Conservation (phyloP, 2,797 vertebrate genomes). For the Macroramphosus scolopax region DNA sequence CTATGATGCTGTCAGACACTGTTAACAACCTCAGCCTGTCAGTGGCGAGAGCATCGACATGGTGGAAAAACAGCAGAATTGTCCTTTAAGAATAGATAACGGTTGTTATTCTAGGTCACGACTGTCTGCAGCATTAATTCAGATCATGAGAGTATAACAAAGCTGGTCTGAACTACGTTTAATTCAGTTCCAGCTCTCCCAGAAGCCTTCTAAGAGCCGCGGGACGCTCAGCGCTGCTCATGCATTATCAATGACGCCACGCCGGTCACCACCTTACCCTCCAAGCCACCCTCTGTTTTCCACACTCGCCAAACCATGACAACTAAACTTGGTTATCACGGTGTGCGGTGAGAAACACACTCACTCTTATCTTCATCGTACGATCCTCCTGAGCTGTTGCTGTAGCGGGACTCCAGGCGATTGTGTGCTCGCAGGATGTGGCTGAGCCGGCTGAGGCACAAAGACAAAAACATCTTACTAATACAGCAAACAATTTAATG, state of each 20-base stretch:
- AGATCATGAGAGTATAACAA: slow-evolving; percentile 8
- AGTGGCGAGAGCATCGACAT: too few relatives aligned
- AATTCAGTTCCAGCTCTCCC: slow-evolving; percentile 58
- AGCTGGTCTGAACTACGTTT: slow-evolving; percentile 38
- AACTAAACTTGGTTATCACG: slow-evolving; percentile 2
- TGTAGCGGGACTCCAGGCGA: slow-evolving; percentile 94
- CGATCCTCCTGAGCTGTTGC: slow-evolving; percentile 96
- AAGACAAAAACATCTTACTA: slow-evolving; percentile 9
- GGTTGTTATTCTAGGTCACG: too few relatives aligned
- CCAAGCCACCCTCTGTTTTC: slow-evolving; percentile 22
- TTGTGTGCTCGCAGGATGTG: slow-evolving; percentile 85
- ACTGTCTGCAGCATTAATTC: background rate
- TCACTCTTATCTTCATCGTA: slow-evolving; percentile 97
- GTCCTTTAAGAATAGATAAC: background rate
- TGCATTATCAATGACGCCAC: slow-evolving; percentile 54
- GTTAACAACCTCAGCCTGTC: too few relatives aligned
- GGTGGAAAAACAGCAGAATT: background rate
- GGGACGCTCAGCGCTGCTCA: slow-evolving; percentile 43
- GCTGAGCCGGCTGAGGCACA: slow-evolving; percentile 63
- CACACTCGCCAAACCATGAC: slow-evolving; percentile 28
- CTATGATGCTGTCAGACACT: too few relatives aligned
- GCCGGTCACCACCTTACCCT: slow-evolving; percentile 28
- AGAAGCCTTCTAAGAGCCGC: slow-evolving; percentile 42
- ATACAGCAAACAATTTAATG: slow-evolving; percentile 5
- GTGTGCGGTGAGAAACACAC: slow-evolving; percentile 56